phyloP scores from a whole-genome alignment of 2,888 invertebrate genomes.

The Nymphalis urticae region DNA sequence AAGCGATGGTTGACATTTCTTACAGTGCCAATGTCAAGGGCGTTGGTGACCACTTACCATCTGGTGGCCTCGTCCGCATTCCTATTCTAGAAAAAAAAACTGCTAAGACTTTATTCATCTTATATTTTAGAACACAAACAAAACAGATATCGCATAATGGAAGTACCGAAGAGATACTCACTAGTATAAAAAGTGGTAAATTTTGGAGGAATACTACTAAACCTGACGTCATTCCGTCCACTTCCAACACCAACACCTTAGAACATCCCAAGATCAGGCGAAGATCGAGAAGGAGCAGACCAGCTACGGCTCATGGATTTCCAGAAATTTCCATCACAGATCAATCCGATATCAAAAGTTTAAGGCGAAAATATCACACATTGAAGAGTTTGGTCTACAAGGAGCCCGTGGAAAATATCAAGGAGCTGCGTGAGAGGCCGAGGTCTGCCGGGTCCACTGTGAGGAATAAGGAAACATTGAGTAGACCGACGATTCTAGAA shows the following conservation, averaged over 20 bases:
- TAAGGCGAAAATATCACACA: slow-evolving; percentile 55
- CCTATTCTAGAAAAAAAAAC: no score
- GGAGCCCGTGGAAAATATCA: slow-evolving; percentile 69
- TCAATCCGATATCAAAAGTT: slow-evolving; percentile 62
- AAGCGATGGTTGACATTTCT: no score
- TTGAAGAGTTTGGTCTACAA: slow-evolving; percentile 70
- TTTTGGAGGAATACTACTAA: slow-evolving; percentile 71
- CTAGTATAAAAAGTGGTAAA: slow-evolving; percentile 66
- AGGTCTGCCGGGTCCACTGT: slow-evolving; percentile 74
- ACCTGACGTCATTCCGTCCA: slow-evolving; percentile 70
- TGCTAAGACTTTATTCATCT: slow-evolving; percentile 1
- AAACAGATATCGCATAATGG: slow-evolving; percentile 57
- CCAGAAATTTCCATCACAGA: slow-evolving; percentile 73
- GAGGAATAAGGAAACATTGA: slow-evolving; percentile 64
- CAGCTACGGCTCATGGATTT: slow-evolving; percentile 65
- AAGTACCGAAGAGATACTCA: slow-evolving; percentile 68
- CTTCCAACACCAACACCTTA: slow-evolving; percentile 49
- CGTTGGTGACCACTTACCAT: no score
- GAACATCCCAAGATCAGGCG: slow-evolving; percentile 58
- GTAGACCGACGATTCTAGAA: slow-evolving; percentile 72
- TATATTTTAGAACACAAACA: slow-evolving; percentile 44
- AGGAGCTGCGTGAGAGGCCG: slow-evolving; percentile 65
- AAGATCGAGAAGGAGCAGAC: slow-evolving; percentile 57
- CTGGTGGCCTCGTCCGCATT: no score
- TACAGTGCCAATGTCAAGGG: no score